Conservation (phyloP, 2,113 vertebrate species). For the Todiramphus saurophagus region DNA sequence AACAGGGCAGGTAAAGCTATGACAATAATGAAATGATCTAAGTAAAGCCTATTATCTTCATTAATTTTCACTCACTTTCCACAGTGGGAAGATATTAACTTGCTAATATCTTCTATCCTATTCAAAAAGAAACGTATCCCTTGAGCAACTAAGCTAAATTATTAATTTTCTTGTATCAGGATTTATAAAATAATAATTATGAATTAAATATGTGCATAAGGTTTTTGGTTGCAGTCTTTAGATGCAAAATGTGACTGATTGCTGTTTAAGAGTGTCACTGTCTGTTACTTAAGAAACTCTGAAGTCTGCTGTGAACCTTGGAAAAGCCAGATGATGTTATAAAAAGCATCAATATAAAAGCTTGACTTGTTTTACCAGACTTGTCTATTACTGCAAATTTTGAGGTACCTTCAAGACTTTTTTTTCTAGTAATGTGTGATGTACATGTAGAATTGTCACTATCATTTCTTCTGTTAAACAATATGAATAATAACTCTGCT, state of each 20-base stretch:
- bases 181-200: constrained; percentile 31
- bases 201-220: background rate
- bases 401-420: background rate
- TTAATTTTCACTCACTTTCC: constrained; percentile 61
- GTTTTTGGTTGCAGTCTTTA: background rate
- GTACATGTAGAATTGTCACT: background rate
- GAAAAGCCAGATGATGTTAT: background rate
- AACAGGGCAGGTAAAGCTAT: constrained; percentile 39
- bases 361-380: background rate
- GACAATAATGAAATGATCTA: constrained; percentile 44
- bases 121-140: constrained; percentile 36
- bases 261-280: background rate
- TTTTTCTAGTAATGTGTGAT: background rate
- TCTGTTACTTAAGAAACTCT: background rate
- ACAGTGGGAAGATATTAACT: constrained; percentile 57
- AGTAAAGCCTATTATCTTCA: constrained; percentile 63
- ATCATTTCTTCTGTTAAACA: background rate
- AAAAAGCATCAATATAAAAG: background rate
- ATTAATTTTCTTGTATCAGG: constrained; percentile 10
- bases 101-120: constrained; percentile 31
- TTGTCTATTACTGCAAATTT: background rate
- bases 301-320: background rate
- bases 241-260: background rate
- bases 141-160: constrained; percentile 42
- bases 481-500: background rate